Evolutionary conservation across 2,888 invertebrate species (phyloP).

Genomic region (Augiades crinisus): DNA sequence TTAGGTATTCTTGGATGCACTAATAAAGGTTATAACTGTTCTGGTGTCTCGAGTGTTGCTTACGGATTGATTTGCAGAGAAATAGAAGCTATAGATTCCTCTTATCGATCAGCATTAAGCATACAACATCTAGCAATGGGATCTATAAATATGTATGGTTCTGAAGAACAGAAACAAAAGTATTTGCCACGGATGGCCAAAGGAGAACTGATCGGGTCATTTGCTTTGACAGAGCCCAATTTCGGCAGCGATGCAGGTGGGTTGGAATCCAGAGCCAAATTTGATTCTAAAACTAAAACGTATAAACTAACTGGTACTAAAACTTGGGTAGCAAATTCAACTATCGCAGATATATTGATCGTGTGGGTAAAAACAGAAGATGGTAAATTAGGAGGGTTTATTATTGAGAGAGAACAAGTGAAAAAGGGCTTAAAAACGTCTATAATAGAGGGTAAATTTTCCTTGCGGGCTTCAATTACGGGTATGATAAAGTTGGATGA

Average conservation of each 20-base stretch:
- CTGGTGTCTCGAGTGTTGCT: constrained; percentile 95
- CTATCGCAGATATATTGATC: constrained; percentile 95
- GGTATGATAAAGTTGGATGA: constrained; percentile 99
- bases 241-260: constrained; percentile 96
- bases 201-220: constrained; percentile 95
- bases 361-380: constrained; percentile 97
- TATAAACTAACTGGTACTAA: constrained; percentile 95
- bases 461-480: constrained; percentile 95
- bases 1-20: constrained; percentile 96
- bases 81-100: constrained; percentile 95
- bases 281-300: constrained; percentile 89
- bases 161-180: constrained; percentile 92
- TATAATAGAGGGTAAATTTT: constrained; percentile 97
- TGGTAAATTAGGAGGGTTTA: constrained; percentile 92
- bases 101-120: constrained; percentile 97
- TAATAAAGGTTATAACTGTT: constrained; percentile 95
- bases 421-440: constrained; percentile 92
- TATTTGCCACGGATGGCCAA: constrained; percentile 92
- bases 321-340: constrained; percentile 99
- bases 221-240: constrained; percentile 98
- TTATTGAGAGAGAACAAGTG: constrained; percentile 91
- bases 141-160: constrained; percentile 95
- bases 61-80: constrained; percentile 97
- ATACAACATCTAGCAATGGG: constrained; percentile 99
- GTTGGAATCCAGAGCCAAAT: constrained; percentile 92